Evolutionary conservation across 1,140 invertebrate species (phyloP).

Genomic region (Drosophila tsacasi): DNA sequence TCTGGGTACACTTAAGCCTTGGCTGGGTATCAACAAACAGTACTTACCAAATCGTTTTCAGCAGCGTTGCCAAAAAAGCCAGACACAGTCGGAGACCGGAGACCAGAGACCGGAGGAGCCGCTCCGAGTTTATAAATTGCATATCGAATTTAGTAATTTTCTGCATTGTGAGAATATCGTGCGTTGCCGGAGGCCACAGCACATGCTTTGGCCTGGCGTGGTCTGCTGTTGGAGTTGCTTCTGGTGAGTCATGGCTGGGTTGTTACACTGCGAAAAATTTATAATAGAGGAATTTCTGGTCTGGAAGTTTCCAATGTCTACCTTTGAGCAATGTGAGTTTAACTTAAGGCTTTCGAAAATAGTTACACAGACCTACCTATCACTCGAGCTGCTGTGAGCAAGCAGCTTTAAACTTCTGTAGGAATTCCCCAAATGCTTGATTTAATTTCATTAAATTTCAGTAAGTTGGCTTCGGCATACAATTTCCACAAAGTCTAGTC

Average conservation of each 20-base stretch:
- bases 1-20: constrained; percentile 74
- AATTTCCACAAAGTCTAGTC: too few relatives aligned
- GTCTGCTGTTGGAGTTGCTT: constrained; percentile 16
- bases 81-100: constrained; percentile 34
- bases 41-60: constrained; percentile 68
- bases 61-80: constrained; percentile 64
- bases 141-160: constrained; percentile 83
- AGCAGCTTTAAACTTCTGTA: background rate
- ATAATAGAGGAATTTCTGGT: background rate
- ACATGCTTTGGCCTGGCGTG: constrained; percentile 19
- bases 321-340: background rate
- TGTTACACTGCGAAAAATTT: background rate
- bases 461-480: too few relatives aligned
- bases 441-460: background rate
- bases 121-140: constrained; percentile 71
- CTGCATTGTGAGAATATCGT: constrained; percentile 66
- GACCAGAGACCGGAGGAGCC: background rate
- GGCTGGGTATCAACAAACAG: constrained; percentile 75
- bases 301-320: background rate
- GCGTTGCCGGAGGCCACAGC: constrained; percentile 57
- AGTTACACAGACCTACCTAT: background rate
- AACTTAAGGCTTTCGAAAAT: background rate
- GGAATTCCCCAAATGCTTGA: too few relatives aligned
- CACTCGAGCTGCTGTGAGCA: background rate
- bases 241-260: constrained; percentile 28